Evolutionary conservation across 2,113 vertebrate genomes (phyloP).

Genomic region (Antechinus flavipes): DNA sequence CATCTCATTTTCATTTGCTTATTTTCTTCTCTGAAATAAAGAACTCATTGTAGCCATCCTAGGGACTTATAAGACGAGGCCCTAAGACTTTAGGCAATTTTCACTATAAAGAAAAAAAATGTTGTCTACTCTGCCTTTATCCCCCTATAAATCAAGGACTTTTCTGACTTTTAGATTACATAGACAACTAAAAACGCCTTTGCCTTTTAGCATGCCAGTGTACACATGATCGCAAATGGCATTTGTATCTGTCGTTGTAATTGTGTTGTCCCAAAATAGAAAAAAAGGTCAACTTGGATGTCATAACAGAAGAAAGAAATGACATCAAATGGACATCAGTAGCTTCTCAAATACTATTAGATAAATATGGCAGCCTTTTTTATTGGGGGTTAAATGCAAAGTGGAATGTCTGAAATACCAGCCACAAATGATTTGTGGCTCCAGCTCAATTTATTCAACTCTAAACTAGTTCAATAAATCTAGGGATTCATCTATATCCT

Average conservation of each 20-base stretch:
- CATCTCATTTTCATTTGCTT: background rate
- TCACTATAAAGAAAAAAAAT: background rate
- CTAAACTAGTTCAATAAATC: slow-evolving; percentile 73
- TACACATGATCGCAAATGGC: slow-evolving; percentile 35
- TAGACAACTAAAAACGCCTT: slow-evolving; percentile 32
- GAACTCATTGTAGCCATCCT: background rate
- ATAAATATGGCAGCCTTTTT: slow-evolving; percentile 64
- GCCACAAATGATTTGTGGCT: slow-evolving; percentile 73
- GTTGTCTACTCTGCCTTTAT: slow-evolving; percentile 13
- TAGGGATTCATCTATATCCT: slow-evolving; percentile 75
- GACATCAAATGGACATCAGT: slow-evolving; percentile 66
- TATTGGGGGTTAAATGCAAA: slow-evolving; percentile 71
- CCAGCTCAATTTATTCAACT: slow-evolving; percentile 72
- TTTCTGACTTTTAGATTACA: slow-evolving; percentile 42
- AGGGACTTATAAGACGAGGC: background rate
- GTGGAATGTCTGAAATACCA: slow-evolving; percentile 60
- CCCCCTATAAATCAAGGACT: slow-evolving; percentile 5
- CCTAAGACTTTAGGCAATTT: background rate
- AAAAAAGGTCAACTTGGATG: slow-evolving; percentile 74
- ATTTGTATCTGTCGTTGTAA: slow-evolving; percentile 74
- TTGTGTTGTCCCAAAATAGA: slow-evolving; percentile 78
- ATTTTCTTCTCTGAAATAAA: background rate
- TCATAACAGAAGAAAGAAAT: slow-evolving; percentile 64
- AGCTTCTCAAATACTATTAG: slow-evolving; percentile 52
- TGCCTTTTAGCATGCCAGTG: slow-evolving; percentile 53